A percentile compares a stretch with the other conserved stretches of the same genome.
Evolutionary conservation across 2,888 invertebrate species (phyloP).

Genomic region (Drosophila acutilabella): DNA sequence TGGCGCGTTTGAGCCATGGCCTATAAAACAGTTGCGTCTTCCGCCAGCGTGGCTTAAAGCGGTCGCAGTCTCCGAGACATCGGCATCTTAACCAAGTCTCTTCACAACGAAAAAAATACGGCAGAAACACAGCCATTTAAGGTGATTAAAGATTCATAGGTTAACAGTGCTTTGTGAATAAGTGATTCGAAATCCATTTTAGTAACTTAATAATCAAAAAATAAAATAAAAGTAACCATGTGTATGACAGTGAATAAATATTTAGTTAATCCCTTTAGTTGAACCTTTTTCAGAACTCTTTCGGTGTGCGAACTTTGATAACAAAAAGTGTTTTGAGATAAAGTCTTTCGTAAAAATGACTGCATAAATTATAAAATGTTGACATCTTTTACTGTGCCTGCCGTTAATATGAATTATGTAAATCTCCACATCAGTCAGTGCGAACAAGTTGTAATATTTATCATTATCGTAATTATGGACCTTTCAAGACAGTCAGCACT

Average conservation of each 20-base stretch:
- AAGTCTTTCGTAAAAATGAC: not conserved
- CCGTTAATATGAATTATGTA: constrained; percentile 1
- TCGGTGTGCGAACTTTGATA: not conserved
- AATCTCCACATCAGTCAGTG: not conserved
- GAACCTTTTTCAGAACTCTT: too few relatives aligned
- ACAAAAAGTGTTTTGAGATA: not conserved
- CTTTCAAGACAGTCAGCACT: constrained; percentile 12
- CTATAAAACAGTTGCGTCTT: constrained; percentile 60
- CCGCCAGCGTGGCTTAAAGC: constrained; percentile 57
- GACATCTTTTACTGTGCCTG: constrained; percentile 1
- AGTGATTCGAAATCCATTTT: too few relatives aligned
- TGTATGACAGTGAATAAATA: too few relatives aligned
- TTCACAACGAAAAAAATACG: constrained; percentile 3
- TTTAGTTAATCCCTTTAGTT: too few relatives aligned
- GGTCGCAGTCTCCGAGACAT: constrained; percentile 42
- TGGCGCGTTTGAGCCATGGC: constrained; percentile 12
- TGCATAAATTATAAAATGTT: too few relatives aligned
- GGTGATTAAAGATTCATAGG: constrained; percentile 40
- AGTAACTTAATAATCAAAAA: too few relatives aligned
- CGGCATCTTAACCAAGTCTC: constrained; percentile 43
- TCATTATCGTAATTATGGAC: constrained; percentile 19
- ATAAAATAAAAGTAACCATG: too few relatives aligned
- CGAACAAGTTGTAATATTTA: constrained; percentile 12
- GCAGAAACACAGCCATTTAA: constrained; percentile 21
- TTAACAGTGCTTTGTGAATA: constrained; percentile 1